Evolutionary conservation across 2,113 vertebrate species (phyloP).

Genomic region (Riparia riparia): DNA sequence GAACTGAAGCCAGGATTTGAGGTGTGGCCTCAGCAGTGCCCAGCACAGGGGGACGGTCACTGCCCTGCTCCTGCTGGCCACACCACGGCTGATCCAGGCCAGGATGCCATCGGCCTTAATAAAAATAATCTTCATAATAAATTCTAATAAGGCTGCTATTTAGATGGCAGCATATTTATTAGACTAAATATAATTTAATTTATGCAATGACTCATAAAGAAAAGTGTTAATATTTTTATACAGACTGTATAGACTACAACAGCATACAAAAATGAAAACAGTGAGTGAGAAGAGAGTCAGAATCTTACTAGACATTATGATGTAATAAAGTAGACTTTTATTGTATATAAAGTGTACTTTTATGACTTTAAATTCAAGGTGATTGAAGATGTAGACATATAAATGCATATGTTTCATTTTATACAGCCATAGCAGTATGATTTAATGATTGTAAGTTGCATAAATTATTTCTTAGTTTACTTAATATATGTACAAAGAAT

Average conservation of each 20-base stretch:
- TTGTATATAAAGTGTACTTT: not conserved
- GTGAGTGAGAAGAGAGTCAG: not conserved
- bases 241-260: not conserved
- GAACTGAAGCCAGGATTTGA: not conserved
- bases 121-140: conserved; percentile 18
- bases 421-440: not conserved
- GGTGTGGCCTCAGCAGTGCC: not conserved
- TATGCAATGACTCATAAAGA: not conserved
- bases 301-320: not conserved
- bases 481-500: not conserved
- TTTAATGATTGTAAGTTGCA: not conserved
- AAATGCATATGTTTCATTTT: not conserved
- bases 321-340: not conserved
- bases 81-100: not conserved
- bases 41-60: not conserved
- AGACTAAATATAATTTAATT: conserved; percentile 6
- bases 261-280: not conserved
- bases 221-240: not conserved
- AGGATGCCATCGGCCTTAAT: not conserved
- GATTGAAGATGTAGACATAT: not conserved
- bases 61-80: not conserved
- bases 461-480: not conserved
- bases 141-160: not conserved
- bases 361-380: conserved; percentile 1
- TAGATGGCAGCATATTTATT: conserved; percentile 12